Evolutionary conservation across 92 coral and sea anemone species (phyloP).

Genomic region (Isaurus tuberculatus): DNA sequence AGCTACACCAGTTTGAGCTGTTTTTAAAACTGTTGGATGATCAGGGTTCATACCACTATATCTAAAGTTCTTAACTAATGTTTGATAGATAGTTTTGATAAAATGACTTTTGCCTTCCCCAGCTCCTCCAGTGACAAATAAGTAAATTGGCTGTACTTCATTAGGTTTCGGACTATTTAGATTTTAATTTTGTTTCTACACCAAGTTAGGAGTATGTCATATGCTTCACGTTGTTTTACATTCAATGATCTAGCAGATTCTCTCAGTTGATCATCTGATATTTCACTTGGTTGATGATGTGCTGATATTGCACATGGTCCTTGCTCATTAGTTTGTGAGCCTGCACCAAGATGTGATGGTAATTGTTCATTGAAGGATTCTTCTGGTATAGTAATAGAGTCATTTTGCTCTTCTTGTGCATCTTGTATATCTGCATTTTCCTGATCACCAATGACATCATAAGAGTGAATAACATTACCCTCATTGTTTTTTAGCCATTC

Average conservation of each 20-base stretch:
- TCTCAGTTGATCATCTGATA: slow-evolving; percentile 52
- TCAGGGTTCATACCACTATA: slow-evolving; percentile 4
- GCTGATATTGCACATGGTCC: slow-evolving; percentile 36
- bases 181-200: background rate
- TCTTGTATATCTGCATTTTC: slow-evolving; percentile 3
- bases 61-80: slow-evolving; percentile 19
- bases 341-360: slow-evolving; percentile 59
- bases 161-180: slow-evolving; percentile 7
- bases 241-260: slow-evolving; percentile 53
- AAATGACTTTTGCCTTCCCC: slow-evolving; percentile 17
- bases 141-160: slow-evolving; percentile 18
- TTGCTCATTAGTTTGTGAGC: slow-evolving; percentile 15
- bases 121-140: slow-evolving; percentile 22
- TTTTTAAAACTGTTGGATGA: background rate
- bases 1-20: background rate
- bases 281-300: slow-evolving; percentile 59
- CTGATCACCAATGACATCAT: slow-evolving; percentile 13
- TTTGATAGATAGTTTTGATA: slow-evolving; percentile 12
- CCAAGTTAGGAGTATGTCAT: background rate
- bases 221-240: slow-evolving; percentile 54
- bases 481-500: slow-evolving; percentile 30
- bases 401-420: background rate
- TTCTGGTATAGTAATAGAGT: slow-evolving; percentile 15
- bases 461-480: slow-evolving; percentile 14
- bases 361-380: slow-evolving; percentile 57